A percentile compares a stretch with the other conserved stretches of the same genome.
These are phyloP conservation scores for Proales similis DNA, from an alignment of 1,140 invertebrate species.

Conservation along the genomic window DNA sequence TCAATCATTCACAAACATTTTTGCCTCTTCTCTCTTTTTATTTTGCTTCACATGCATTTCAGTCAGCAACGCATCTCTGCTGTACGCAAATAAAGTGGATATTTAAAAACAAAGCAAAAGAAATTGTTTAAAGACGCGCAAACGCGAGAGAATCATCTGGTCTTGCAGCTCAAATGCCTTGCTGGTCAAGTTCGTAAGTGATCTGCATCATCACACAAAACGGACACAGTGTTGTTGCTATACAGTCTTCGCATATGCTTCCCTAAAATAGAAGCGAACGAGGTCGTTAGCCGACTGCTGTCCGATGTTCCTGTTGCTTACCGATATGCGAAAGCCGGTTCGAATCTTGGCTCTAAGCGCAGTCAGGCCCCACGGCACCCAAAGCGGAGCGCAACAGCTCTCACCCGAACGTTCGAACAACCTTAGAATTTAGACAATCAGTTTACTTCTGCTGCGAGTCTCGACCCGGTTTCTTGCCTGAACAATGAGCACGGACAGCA, in stretches of 20 bases:
- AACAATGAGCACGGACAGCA: constrained; percentile 30
- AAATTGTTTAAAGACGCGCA: no score
- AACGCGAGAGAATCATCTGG: no score
- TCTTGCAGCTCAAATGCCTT: constrained; percentile 34
- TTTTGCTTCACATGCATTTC: no score
- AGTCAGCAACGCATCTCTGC: no score
- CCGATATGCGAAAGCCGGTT: constrained; percentile 24
- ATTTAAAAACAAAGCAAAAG: no score
- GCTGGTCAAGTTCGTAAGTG: constrained; percentile 11
- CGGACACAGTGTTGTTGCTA: constrained; percentile 8
- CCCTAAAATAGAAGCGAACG: no score
- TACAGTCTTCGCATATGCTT: constrained; percentile 35
- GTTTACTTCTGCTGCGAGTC: neutral
- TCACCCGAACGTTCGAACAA: constrained; percentile 16
- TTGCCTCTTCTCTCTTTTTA: no score
- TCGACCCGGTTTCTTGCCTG: neutral
- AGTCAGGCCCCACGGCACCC: neutral
- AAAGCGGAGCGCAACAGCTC: constrained; percentile 30
- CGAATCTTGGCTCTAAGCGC: constrained; percentile 14
- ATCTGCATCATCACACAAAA: constrained; percentile 19
- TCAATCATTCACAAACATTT: no score
- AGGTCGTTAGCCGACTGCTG: no score
- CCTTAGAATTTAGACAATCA: no score
- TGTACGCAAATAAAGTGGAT: no score
- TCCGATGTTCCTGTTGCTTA: no score